These are phyloP conservation scores for Trissonchulus sp. DNA, from an alignment of 2,888 invertebrate species.

Conservation along the genomic window DNA sequence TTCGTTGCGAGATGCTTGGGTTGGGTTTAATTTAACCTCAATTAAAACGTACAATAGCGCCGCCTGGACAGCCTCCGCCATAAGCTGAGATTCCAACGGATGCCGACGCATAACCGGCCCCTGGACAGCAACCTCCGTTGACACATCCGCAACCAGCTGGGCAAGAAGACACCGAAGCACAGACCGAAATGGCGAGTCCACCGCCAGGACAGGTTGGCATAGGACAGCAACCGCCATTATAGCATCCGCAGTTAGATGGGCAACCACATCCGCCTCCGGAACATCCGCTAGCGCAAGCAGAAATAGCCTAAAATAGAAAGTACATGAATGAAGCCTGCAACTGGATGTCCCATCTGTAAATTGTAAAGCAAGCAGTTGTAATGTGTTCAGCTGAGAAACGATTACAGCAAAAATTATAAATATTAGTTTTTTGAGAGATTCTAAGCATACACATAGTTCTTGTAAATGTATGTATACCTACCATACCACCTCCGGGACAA, in stretches of 20 bases:
- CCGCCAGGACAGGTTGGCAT: conserved; percentile 46
- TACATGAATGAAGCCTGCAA: no score
- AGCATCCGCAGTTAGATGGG: conserved; percentile 38
- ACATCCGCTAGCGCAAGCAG: not conserved
- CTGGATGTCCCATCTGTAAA: no score
- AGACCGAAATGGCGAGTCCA: conserved; percentile 21
- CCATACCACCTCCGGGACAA: not conserved
- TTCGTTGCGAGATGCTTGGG: not conserved
- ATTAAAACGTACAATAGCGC: not conserved
- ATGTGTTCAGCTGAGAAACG: no score
- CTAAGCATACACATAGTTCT: no score
- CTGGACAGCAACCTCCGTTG: conserved; percentile 1
- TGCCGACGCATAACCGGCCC: not conserved
- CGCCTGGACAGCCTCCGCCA: not conserved
- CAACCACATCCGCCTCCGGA: not conserved
- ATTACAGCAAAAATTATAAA: no score
- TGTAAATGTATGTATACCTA: no score
- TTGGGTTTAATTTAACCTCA: no score
- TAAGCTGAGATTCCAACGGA: not conserved
- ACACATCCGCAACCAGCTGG: not conserved
- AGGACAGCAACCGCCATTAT: conserved; percentile 47
- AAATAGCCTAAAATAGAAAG: no score
- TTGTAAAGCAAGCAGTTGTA: no score
- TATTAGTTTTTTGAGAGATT: no score
- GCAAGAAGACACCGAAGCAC: not conserved